Conservation (phyloP, 2,797 vertebrate species). For the Microchirus variegatus region DNA sequence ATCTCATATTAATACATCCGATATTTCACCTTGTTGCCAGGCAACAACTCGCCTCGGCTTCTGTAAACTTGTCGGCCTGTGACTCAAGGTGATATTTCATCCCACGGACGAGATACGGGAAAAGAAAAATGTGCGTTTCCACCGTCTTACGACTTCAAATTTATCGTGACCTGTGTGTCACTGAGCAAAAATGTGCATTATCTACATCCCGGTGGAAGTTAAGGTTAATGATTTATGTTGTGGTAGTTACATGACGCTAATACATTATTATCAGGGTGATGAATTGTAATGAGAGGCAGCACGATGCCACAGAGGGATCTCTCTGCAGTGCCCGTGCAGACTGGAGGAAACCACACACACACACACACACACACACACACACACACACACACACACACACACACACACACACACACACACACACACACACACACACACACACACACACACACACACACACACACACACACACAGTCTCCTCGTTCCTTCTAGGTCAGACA, state of each 20-base stretch:
- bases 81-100: constrained; percentile 90
- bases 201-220: constrained; percentile 19
- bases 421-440: constrained; percentile 83
- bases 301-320: constrained; percentile 3
- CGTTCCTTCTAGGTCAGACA: constrained; percentile 86
- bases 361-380: constrained; percentile 83
- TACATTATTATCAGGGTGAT: constrained; percentile 36
- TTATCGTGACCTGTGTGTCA: constrained; percentile 37
- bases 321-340: constrained; percentile 13
- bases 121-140: constrained; percentile 35
- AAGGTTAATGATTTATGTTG: constrained; percentile 19
- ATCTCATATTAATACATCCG: constrained; percentile 51
- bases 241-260: neutral
- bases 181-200: constrained; percentile 4
- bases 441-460: constrained; percentile 83
- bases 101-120: constrained; percentile 59
- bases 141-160: constrained; percentile 45
- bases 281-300: constrained; percentile 17
- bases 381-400: constrained; percentile 83
- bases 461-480: constrained; percentile 84
- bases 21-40: constrained; percentile 73
- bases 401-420: constrained; percentile 83
- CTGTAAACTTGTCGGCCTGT: constrained; percentile 87
- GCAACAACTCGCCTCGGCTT: constrained; percentile 86
- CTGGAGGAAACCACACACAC: constrained; percentile 68